Percentiles rank a stretch among this genome's conserved stretches.
Evolutionary conservation across 2,113 vertebrate species (phyloP).

Genomic region (Mesembrinibis cayennensis): DNA sequence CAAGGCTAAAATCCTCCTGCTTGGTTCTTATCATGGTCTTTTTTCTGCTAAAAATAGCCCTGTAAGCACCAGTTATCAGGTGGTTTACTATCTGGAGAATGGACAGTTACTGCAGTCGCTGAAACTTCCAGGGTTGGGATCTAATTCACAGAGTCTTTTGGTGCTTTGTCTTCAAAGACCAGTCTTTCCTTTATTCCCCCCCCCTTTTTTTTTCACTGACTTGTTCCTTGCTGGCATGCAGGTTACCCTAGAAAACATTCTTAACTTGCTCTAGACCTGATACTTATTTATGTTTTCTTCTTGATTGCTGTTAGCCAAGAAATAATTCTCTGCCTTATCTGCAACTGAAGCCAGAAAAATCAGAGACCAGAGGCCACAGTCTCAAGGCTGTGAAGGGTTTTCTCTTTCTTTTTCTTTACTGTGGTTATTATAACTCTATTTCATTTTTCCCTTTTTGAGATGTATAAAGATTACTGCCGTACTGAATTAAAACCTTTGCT

Average conservation of each 20-base stretch:
- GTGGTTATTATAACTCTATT: not conserved
- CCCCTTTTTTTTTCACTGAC: not conserved
- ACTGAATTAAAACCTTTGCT: not conserved
- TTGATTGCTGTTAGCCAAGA: not conserved
- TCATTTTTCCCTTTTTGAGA: not conserved
- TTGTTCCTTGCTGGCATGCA: not conserved
- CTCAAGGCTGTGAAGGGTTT: not conserved
- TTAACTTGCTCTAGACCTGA: not conserved
- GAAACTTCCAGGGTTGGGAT: not conserved
- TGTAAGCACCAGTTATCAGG: not conserved
- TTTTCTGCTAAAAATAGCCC: not conserved
- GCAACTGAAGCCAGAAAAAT: not conserved
- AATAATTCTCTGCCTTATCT: not conserved
- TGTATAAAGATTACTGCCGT: not conserved
- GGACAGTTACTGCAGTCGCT: not conserved
- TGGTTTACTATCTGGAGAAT: not conserved
- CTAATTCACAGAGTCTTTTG: not conserved
- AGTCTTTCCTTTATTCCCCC: not conserved
- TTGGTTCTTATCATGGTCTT: not conserved
- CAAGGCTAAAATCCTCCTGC: not conserved
- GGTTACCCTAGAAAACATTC: not conserved
- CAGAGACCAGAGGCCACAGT: not conserved
- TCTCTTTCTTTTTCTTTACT: not conserved
- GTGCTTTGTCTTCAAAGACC: not conserved
- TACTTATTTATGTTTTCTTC: slow-evolving; percentile 15